Base-by-base conservation (phyloP, 2,888 invertebrate genomes). In the Platycheirus albimanus region DNA sequence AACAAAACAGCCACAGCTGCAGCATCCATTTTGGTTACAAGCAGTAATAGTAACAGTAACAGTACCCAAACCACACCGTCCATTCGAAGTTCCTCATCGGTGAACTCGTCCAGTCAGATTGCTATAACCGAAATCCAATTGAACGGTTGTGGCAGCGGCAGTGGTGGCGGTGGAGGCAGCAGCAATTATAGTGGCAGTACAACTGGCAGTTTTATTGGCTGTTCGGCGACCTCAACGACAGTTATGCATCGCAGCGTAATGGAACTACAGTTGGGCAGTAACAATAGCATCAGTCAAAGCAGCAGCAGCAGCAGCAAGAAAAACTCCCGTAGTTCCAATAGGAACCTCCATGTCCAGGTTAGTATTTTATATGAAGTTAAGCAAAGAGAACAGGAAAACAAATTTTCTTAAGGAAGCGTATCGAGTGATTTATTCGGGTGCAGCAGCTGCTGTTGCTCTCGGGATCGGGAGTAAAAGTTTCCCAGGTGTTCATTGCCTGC, bases 1-100 rank as follows among this genome's bases (percentile, higher is more conserved):
- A 90, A 90, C 77, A 89, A 89, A 86, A 89, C 89, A 86, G 86
- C 87, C 56, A 85, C 86, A 76, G 85, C 86, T 61, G 86, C 86
- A 56, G 76, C 87, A 66, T 45, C 79, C n/a, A 66, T 64, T 67
- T 72, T 56, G 33, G 85, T 86, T 38, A 54, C 24, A 30, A 24
- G 49, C 36, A 15, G 36, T 20, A 54, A 10, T n/a, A 49, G 66
- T 10, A 83, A 78, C 64, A 43, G 43, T 17, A 43, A 54, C 41
- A 52, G 67, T 13, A 84, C 74, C 75, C 79, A 84, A 30, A 75
- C 75, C 10, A 75, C 79, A 20, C 66, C 72, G 72, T 84, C 81
- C 67, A 77, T 81, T 43, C 76, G 79, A 8, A 79, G 81, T 76
- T 71, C 75, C 54, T 78, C 80, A 74, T 80, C 80, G 36, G 7